Evolutionary conservation across 2,113 vertebrate species (phyloP).

Genomic region (Sprattus sprattus): DNA sequence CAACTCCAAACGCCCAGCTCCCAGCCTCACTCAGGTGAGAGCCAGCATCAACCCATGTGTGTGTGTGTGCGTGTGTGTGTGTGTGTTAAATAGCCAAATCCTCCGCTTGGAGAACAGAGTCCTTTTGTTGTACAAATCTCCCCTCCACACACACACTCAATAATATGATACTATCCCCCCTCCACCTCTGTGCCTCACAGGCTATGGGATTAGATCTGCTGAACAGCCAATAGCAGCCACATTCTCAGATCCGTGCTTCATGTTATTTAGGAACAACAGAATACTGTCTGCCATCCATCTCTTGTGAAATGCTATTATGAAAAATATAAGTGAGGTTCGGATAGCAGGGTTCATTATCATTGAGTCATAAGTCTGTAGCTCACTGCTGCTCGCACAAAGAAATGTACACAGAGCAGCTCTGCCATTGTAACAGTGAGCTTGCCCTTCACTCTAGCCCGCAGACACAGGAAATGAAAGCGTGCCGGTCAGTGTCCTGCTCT

Average conservation of each 20-base stretch:
- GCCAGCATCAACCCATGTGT: background rate
- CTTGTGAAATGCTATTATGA: background rate
- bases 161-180: background rate
- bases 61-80: conserved; percentile 17
- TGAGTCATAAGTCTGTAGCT: background rate
- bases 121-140: conserved; percentile 14
- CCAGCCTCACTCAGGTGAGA: conserved; percentile 84
- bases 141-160: background rate
- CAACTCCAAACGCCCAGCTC: conserved; percentile 68
- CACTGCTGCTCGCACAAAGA: background rate
- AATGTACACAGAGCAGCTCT: background rate
- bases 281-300: background rate
- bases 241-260: background rate
- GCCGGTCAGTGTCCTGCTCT: background rate
- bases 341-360: background rate
- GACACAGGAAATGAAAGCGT: background rate
- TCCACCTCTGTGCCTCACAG: background rate
- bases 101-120: conserved; percentile 26
- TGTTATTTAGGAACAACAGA: background rate
- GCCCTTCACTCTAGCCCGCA: background rate
- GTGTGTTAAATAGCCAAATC: conserved; percentile 1
- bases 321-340: background rate
- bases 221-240: background rate
- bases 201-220: background rate
- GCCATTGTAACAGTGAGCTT: background rate